These are phyloP conservation scores for Rissa tridactyla DNA, from an alignment of 2,113 vertebrate genomes.

Conservation along the genomic window DNA sequence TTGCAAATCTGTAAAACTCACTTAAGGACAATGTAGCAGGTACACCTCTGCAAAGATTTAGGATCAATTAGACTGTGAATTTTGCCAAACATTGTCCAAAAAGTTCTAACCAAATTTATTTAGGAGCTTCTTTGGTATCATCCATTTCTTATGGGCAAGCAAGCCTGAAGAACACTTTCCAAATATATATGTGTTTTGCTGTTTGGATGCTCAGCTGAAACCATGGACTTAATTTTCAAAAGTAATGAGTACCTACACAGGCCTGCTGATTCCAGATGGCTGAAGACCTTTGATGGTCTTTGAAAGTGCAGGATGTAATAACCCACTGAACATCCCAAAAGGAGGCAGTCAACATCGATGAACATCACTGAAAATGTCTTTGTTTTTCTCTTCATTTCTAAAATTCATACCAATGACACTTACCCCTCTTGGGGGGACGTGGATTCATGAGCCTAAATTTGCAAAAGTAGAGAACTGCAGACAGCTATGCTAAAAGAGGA, in stretches of 20 bases:
- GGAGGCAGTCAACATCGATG: background rate
- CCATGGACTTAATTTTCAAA: background rate
- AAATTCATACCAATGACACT: background rate
- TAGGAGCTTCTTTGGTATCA: background rate
- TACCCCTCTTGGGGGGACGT: accelerated
- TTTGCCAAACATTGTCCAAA: background rate
- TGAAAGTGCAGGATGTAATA: background rate
- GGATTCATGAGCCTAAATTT: background rate
- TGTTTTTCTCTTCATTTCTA: background rate
- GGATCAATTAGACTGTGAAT: background rate
- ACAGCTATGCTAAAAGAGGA: background rate
- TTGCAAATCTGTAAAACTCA: background rate
- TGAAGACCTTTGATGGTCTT: background rate
- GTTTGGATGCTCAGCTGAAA: background rate
- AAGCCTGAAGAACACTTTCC: background rate
- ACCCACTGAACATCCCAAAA: background rate
- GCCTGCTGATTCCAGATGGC: background rate
- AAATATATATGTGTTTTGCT: background rate
- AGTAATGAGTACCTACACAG: background rate
- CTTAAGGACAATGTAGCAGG: background rate
- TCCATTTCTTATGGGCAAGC: background rate
- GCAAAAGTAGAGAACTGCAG: background rate
- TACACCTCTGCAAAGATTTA: background rate
- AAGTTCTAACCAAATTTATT: background rate
- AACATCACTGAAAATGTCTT: background rate